These are phyloP conservation scores for Champsocephalus gunnari DNA, from an alignment of 2,797 vertebrate species.

Conservation along the genomic window DNA sequence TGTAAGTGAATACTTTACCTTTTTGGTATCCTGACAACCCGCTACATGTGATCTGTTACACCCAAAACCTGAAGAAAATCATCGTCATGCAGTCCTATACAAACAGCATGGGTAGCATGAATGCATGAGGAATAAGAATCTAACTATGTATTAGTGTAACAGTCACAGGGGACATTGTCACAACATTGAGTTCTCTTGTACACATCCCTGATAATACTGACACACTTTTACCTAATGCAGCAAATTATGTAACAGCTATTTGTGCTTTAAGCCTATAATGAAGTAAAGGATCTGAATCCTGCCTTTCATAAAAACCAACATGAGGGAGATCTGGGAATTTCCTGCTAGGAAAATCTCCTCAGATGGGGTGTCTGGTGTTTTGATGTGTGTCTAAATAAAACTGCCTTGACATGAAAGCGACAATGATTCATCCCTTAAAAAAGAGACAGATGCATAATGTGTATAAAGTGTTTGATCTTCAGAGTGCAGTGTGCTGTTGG, in stretches of 20 bases:
- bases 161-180: neutral
- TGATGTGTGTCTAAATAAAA: constrained; percentile 42
- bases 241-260: neutral
- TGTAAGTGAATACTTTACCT: too few relatives aligned
- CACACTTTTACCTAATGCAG: too few relatives aligned
- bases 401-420: constrained; percentile 20
- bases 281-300: neutral
- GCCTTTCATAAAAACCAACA: neutral
- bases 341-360: constrained; percentile 18
- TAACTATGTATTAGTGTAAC: too few relatives aligned
- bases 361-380: constrained; percentile 15
- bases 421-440: neutral
- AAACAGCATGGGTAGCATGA: too few relatives aligned
- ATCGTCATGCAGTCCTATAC: too few relatives aligned
- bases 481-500: constrained; percentile 35
- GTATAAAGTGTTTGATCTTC: constrained; percentile 24
- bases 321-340: constrained; percentile 7
- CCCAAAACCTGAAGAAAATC: too few relatives aligned
- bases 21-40: too few relatives aligned
- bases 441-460: neutral
- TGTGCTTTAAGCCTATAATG: neutral
- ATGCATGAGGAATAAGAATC: neutral
- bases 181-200: too few relatives aligned
- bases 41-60: too few relatives aligned
- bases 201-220: too few relatives aligned